Percentiles rank a stretch among this genome's conserved stretches.
Conservation (phyloP, 2,888 invertebrate species). For the Drosophila macrospina region DNA sequence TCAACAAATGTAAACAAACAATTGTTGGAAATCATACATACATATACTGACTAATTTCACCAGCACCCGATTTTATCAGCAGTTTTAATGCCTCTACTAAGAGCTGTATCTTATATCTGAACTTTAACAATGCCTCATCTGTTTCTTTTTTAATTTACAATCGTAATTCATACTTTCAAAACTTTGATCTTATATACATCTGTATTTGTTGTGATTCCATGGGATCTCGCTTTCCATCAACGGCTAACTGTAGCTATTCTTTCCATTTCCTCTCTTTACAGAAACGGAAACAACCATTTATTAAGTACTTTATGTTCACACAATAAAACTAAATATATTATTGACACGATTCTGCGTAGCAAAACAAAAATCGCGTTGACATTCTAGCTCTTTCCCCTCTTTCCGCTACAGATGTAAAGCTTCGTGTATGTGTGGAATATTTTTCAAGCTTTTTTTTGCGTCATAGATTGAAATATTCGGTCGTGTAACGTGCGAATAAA, state of each 20-base stretch:
- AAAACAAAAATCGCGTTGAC: constrained; percentile 65
- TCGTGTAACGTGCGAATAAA: constrained; percentile 22
- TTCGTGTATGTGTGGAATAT: constrained; percentile 55
- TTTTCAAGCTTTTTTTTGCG: constrained; percentile 72
- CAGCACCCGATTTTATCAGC: not conserved
- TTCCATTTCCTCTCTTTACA: constrained; percentile 25
- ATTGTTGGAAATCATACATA: constrained; percentile 12
- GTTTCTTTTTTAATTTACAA: not conserved
- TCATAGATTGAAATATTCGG: constrained; percentile 63
- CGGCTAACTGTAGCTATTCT: too few species aligned
- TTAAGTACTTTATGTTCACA: constrained; percentile 9
- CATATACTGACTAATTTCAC: constrained; percentile 7
- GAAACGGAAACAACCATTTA: constrained; percentile 1
- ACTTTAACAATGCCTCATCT: not conserved
- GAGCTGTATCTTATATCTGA: not conserved
- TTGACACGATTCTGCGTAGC: constrained; percentile 54
- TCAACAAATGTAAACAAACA: constrained; percentile 29
- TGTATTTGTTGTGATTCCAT: too few species aligned
- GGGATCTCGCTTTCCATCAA: too few species aligned
- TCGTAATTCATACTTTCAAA: not conserved
- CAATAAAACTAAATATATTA: constrained; percentile 21
- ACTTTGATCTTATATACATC: not conserved
- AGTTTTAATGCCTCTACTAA: not conserved
- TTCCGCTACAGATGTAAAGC: constrained; percentile 8
- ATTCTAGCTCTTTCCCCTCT: constrained; percentile 19